Base-by-base conservation (phyloP, 2,888 invertebrate species). In the Catotricha subobsoleta region DNA sequence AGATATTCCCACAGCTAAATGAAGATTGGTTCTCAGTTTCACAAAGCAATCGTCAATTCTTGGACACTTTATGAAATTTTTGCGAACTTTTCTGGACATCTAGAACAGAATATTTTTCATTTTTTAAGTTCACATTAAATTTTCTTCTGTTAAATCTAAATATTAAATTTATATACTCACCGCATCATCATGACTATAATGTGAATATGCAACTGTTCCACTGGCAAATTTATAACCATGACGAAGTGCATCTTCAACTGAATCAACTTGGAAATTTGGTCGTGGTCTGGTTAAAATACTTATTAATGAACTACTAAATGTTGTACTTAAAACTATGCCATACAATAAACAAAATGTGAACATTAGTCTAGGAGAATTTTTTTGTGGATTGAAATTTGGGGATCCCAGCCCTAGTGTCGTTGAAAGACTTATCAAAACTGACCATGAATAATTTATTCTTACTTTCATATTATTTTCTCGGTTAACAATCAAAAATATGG, bases 321-420 rank as follows among this genome's bases (percentile, higher is more conserved):
- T 5, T 16, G 33, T 16, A 33, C 33, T 33, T 10, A 33, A 33
- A 7, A 33, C 3, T 10, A 33, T 10, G 16, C 33, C 33, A 16
- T 33, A 33, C 13, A 33, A n/a, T 45, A 44, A 8, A 46, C 36
- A n/a, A 36, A 35, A 13, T 40, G 28, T n/a, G 46, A 43, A 31
- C 43, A 43, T 12, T 4, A 46, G 10, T 30, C 47, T 44, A n/a
- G 39, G 4, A 15, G 25, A 29, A 2, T 25, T 19, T 12, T 12
- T 19, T 20, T 20, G 19, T 7, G 41, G 41, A 10, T 37, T 25
- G 23, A 36, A 44, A 29, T 36, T 40, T n/a, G 25, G 15, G 5
- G 33, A 6, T n/a, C n/a, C n/a, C 4, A 40, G 41, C n/a, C 40
- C 38, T n/a, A 35, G 5, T 21, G 35, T 35, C 19, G 18, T 16